phyloP scores from a whole-genome alignment of 1,140 invertebrate species.

The Rhyacophila brunnea region DNA sequence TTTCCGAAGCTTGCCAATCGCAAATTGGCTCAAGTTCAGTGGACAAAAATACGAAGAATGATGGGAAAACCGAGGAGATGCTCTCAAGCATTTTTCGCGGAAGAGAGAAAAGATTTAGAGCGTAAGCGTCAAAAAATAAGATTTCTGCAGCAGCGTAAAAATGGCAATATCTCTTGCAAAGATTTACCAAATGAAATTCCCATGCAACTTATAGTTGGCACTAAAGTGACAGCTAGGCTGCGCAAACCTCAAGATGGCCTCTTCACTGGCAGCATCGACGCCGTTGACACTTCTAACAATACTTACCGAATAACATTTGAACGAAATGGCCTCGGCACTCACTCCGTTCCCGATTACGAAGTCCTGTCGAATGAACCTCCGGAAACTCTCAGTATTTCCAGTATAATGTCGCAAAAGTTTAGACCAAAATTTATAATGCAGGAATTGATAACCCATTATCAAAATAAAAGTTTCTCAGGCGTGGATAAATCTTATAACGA shows the following conservation, averaged over 20 bases:
- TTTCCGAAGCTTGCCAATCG: constrained; percentile 90
- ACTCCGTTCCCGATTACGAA: constrained; percentile 96
- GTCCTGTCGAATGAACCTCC: constrained; percentile 90
- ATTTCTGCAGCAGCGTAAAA: constrained; percentile 90
- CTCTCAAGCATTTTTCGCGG: constrained; percentile 92
- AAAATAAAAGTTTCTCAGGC: constrained; percentile 31
- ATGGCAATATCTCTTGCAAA: constrained; percentile 76
- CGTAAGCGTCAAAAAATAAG: constrained; percentile 90
- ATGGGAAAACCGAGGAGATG: constrained; percentile 97
- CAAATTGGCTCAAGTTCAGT: constrained; percentile 86
- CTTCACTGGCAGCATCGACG: constrained; percentile 95
- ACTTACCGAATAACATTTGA: constrained; percentile 98
- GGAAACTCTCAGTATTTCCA: constrained; percentile 86
- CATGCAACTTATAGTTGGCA: constrained; percentile 93
- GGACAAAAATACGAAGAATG: constrained; percentile 91
- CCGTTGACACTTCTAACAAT: constrained; percentile 94
- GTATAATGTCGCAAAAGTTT: constrained; percentile 77
- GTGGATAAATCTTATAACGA: constrained; percentile 45
- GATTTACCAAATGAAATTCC: constrained; percentile 96
- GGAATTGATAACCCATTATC: constrained; percentile 46
- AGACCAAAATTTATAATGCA: constrained; percentile 66
- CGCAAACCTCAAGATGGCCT: constrained; percentile 94
- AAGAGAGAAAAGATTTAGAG: constrained; percentile 89
- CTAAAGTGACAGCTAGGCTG: constrained; percentile 90
- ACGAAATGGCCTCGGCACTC: constrained; percentile 87